Conservation (phyloP, 2,888 invertebrate genomes). For the Willowsia nigromaculata region DNA sequence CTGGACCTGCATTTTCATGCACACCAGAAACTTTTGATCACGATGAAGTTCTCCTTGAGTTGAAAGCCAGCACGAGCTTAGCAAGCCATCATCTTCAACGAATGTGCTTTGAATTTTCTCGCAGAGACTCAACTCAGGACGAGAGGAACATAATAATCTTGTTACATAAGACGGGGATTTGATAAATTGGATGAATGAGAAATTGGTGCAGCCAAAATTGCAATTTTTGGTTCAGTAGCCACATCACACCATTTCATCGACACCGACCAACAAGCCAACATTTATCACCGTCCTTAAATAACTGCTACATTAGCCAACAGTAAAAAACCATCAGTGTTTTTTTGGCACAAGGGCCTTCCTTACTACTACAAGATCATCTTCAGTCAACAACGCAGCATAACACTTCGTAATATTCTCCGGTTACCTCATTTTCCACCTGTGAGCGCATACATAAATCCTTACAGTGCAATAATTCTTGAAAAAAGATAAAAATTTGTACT, state of each 20-base stretch:
- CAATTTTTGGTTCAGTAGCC: conserved; percentile 65
- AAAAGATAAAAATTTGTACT: conserved; percentile 10
- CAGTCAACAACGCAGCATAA: conserved; percentile 18
- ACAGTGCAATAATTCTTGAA: conserved; percentile 4
- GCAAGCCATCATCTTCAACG: not conserved
- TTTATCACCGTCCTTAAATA: conserved; percentile 46
- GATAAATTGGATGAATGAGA: conserved; percentile 60
- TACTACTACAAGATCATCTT: conserved; percentile 5
- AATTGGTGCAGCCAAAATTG: conserved; percentile 53
- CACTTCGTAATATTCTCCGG: conserved; percentile 41
- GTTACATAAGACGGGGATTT: conserved; percentile 52
- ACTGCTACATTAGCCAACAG: not conserved
- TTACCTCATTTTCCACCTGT: conserved; percentile 63
- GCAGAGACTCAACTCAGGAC: not conserved
- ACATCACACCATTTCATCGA: not conserved
- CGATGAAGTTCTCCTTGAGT: conserved; percentile 58
- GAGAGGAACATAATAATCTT: conserved; percentile 27
- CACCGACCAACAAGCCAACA: not conserved
- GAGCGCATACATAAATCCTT: not conserved
- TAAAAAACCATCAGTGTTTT: conserved; percentile 26
- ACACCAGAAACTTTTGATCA: conserved; percentile 38
- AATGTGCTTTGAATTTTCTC: not conserved
- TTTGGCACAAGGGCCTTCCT: conserved; percentile 45
- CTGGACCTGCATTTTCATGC: conserved; percentile 50
- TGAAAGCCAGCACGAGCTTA: conserved; percentile 15